These are phyloP conservation scores for Caranx ignobilis DNA, from an alignment of 2,113 vertebrate genomes.

Conservation along the genomic window DNA sequence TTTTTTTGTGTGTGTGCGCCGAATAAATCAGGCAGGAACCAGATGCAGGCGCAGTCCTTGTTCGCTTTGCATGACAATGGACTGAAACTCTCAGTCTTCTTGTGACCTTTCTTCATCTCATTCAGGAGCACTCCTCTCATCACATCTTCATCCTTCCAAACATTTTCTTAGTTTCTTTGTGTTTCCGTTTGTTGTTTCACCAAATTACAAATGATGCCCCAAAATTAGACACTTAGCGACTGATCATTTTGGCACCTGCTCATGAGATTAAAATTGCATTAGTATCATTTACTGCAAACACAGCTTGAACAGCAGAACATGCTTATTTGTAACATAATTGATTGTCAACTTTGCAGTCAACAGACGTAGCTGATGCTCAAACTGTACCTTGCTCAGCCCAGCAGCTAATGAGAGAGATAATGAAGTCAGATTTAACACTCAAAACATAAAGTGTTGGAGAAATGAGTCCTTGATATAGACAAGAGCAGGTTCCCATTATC, in stretches of 20 bases:
- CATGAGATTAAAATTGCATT: no score
- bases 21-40: conserved; percentile 11
- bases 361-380: neutral
- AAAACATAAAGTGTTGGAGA: no score
- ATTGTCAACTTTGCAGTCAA: neutral
- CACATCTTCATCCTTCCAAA: neutral
- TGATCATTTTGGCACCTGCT: neutral
- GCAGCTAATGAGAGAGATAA: neutral
- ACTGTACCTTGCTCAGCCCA: neutral
- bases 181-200: neutral
- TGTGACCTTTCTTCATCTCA: neutral
- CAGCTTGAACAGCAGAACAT: neutral
- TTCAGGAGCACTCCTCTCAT: neutral
- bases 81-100: neutral
- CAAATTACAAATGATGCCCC: neutral
- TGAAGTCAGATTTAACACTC: neutral
- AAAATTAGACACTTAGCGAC: neutral
- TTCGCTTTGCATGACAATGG: conserved; percentile 1
- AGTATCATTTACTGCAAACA: neutral
- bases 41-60: neutral
- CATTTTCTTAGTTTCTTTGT: neutral
- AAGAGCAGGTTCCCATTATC: neutral
- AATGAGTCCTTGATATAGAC: neutral
- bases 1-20: conserved; percentile 1
- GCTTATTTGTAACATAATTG: neutral